These are phyloP conservation scores for Parauchenoglanis punctatus DNA, from an alignment of 2,797 vertebrate species.

Conservation along the genomic window DNA sequence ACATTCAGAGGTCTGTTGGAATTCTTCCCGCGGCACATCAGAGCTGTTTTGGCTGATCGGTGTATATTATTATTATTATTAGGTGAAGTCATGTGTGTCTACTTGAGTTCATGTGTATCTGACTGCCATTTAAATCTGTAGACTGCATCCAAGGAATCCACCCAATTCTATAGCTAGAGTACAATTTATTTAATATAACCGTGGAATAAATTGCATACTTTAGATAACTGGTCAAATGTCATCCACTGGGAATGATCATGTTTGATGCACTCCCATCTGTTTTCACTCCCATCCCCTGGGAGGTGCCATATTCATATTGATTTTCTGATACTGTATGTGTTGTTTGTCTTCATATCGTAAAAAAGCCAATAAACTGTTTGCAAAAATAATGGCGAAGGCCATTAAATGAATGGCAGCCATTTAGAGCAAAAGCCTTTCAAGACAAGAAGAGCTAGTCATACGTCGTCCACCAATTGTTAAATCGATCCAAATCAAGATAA, in stretches of 20 bases:
- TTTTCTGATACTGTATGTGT: slow-evolving; percentile 1
- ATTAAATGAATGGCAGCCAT: slow-evolving; percentile 9
- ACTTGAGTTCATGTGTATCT: neutral
- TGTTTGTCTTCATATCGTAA: slow-evolving; percentile 28
- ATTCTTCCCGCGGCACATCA: neutral
- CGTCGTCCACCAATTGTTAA: neutral
- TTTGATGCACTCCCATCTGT: neutral
- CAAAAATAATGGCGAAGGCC: slow-evolving; percentile 6
- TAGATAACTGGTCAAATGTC: neutral
- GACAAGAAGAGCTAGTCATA: neutral
- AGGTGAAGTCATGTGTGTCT: neutral
- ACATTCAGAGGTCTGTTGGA: neutral
- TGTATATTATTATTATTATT: neutral
- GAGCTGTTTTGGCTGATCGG: neutral
- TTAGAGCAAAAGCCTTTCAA: neutral
- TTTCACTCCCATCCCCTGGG: neutral
- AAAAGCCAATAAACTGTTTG: slow-evolving; percentile 5
- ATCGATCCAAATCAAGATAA: neutral
- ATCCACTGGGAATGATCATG: slow-evolving; percentile 1
- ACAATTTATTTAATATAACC: neutral
- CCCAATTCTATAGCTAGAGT: neutral
- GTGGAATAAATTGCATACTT: neutral
- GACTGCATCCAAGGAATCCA: neutral
- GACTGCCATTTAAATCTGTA: neutral
- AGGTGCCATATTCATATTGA: slow-evolving; percentile 30